These are phyloP conservation scores for Toxotes jaculatrix DNA, from an alignment of 2,113 vertebrate genomes.

Conservation along the genomic window DNA sequence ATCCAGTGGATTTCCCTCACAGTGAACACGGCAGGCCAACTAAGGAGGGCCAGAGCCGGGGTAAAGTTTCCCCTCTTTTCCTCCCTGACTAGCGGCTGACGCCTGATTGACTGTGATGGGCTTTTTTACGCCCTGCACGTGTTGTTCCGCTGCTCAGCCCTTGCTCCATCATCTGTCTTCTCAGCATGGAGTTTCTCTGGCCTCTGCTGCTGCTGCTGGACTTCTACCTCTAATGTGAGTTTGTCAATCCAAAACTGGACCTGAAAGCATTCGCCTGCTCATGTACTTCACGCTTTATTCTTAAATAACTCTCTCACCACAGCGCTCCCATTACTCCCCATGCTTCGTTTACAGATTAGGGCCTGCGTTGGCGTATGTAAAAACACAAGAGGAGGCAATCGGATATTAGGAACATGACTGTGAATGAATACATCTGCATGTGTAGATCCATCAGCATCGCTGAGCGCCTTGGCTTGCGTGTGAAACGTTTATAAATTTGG, in stretches of 20 bases:
- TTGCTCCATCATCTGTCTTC: constrained; percentile 71
- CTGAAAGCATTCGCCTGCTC: constrained; percentile 54
- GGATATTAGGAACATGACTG: constrained; percentile 65
- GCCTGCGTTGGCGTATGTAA: constrained; percentile 27
- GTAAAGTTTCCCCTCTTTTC: constrained; percentile 78
- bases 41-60: constrained; percentile 71
- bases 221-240: constrained; percentile 53
- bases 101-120: constrained; percentile 84
- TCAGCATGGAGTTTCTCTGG: constrained; percentile 65
- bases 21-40: constrained; percentile 73
- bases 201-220: constrained; percentile 48
- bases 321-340: constrained; percentile 39
- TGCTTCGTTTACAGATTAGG: constrained; percentile 64
- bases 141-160: constrained; percentile 73
- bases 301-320: constrained; percentile 60
- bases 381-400: constrained; percentile 48
- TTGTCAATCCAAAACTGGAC: constrained; percentile 60
- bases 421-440: constrained; percentile 71
- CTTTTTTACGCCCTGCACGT: constrained; percentile 79
- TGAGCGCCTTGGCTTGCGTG: constrained; percentile 46
- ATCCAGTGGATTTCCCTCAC: constrained; percentile 77
- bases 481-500: constrained; percentile 63
- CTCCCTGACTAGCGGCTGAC: constrained; percentile 73
- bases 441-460: constrained; percentile 39
- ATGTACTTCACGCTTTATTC: constrained; percentile 49